A percentile compares a stretch with the other conserved stretches of the same genome.
Evolutionary conservation across 2,113 vertebrate genomes (phyloP).

Genomic region (Strigops habroptila): DNA sequence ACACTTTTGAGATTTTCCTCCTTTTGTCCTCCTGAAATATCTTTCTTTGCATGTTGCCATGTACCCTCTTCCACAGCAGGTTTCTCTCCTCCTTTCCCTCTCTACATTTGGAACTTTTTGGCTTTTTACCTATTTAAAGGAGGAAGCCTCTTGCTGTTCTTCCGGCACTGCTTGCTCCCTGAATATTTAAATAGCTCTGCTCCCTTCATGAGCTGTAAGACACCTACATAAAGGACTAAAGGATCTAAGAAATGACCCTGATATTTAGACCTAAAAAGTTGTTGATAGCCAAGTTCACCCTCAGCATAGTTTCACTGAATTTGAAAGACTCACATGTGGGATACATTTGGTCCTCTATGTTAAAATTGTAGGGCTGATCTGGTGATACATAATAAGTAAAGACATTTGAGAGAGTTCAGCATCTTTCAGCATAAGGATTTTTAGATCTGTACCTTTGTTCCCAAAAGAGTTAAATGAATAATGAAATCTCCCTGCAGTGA

Average conservation of each 20-base stretch:
- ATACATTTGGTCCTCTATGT: background rate
- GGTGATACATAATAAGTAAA: background rate
- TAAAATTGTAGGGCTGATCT: background rate
- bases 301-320: background rate
- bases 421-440: conserved; percentile 23
- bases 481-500: conserved; percentile 34
- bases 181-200: conserved; percentile 10
- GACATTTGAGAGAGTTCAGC: conserved; percentile 16
- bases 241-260: conserved; percentile 20
- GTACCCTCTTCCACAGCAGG: background rate
- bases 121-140: background rate
- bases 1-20: background rate
- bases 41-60: background rate
- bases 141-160: background rate
- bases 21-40: background rate
- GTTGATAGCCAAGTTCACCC: conserved; percentile 9
- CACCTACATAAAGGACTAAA: conserved; percentile 3
- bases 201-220: conserved; percentile 7
- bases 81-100: background rate
- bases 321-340: background rate
- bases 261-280: conserved; percentile 30
- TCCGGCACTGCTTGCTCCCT: background rate
- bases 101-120: background rate
- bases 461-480: conserved; percentile 47
- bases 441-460: conserved; percentile 46